Percentiles rank a stretch among this genome's conserved stretches.
Conservation (phyloP, 2,113 vertebrate species). For the Neodon shergylaensis region DNA sequence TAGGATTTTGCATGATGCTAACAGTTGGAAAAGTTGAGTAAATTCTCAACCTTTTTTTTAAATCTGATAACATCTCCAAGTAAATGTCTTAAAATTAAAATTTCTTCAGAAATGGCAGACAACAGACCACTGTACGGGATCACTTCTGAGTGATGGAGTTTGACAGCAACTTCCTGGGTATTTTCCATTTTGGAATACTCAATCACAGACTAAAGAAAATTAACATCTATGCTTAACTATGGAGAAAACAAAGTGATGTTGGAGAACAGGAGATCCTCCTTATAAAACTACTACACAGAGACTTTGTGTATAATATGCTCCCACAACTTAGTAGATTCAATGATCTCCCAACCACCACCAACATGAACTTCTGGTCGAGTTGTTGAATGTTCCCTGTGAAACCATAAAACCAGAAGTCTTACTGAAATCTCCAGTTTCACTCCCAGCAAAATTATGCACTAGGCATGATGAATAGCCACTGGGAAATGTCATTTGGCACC, state of each 20-base stretch:
- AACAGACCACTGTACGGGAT: not conserved
- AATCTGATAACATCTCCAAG: not conserved
- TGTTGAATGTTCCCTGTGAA: not conserved
- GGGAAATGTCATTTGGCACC: slow-evolving; percentile 24
- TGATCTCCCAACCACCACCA: not conserved
- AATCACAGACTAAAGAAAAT: not conserved
- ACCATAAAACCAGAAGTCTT: not conserved
- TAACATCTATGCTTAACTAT: not conserved
- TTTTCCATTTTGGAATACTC: not conserved
- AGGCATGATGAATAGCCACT: not conserved
- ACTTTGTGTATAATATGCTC: not conserved
- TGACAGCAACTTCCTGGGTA: not conserved
- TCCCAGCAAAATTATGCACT: not conserved
- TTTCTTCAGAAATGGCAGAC: not conserved
- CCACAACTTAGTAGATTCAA: not conserved
- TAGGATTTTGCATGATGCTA: not conserved
- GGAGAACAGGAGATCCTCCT: not conserved
- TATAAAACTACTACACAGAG: not conserved
- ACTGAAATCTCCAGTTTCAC: slow-evolving; percentile 16
- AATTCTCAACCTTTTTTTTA: not conserved
- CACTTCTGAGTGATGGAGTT: not conserved
- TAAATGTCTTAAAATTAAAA: not conserved
- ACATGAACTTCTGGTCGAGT: not conserved
- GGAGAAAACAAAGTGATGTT: slow-evolving; percentile 6
- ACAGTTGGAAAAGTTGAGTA: not conserved